Percentiles rank a stretch among this genome's conserved stretches.
Conservation (phyloP, 2,888 invertebrate genomes). For the Agrenia bidenticulata region DNA sequence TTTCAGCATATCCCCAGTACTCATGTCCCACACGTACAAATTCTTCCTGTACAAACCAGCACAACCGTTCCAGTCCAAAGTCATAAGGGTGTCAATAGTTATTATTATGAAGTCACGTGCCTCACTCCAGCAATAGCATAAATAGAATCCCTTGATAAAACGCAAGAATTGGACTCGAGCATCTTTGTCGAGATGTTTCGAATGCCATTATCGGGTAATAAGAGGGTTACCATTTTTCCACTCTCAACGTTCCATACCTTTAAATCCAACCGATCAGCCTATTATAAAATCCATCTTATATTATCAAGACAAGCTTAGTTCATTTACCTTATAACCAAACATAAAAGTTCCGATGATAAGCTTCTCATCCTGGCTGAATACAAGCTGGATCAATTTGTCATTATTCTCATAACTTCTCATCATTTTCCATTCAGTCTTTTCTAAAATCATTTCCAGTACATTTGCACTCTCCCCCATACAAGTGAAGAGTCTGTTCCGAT, state of each 20-base stretch:
- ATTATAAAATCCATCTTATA: background rate
- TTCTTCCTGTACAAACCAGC: slow-evolving; percentile 85
- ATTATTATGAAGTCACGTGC: too few species aligned
- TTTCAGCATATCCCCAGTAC: slow-evolving; percentile 79
- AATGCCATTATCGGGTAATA: slow-evolving; percentile 67
- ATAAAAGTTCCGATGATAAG: slow-evolving; percentile 51
- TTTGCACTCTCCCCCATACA: slow-evolving; percentile 61
- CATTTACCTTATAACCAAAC: slow-evolving; percentile 51
- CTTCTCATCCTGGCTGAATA: slow-evolving; percentile 48
- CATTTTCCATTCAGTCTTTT: slow-evolving; percentile 66
- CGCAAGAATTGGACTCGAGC: slow-evolving; percentile 85
- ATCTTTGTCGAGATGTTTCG: slow-evolving; percentile 91
- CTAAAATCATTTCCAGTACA: slow-evolving; percentile 72
- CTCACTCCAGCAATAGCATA: slow-evolving; percentile 94
- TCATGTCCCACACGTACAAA: slow-evolving; percentile 89
- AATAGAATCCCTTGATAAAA: slow-evolving; percentile 84
- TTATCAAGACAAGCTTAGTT: too few species aligned
- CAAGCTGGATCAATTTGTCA: slow-evolving; percentile 49
- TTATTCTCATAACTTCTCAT: slow-evolving; percentile 48
- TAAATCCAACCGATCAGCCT: slow-evolving; percentile 18
- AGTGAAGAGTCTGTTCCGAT: slow-evolving; percentile 32
- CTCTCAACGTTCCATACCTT: slow-evolving; percentile 57
- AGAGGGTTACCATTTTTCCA: slow-evolving; percentile 52
- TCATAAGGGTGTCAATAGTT: background rate
- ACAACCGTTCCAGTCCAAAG: background rate